Percentiles rank a stretch among this genome's conserved stretches.
These are phyloP conservation scores for Pipistrellus pygmaeus DNA, from an alignment of 2,797 vertebrate genomes.

Conservation along the genomic window DNA sequence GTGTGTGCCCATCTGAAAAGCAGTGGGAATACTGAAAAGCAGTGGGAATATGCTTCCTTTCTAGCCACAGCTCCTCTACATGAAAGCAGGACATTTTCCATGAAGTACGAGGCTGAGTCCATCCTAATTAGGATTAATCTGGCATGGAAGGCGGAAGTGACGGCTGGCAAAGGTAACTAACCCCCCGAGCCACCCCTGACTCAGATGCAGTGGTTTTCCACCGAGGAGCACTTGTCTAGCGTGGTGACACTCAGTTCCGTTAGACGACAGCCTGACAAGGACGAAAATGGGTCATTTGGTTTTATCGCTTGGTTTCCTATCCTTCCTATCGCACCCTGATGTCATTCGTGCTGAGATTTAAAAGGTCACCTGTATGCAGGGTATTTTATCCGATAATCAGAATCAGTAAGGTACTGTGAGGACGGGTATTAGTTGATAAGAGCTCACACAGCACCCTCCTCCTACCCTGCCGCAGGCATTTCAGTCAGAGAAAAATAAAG, in stretches of 20 bases:
- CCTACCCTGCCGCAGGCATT: neutral
- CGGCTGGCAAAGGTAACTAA: neutral
- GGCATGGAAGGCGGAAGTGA: neutral
- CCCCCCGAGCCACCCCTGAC: neutral
- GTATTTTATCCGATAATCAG: slow-evolving; percentile 39
- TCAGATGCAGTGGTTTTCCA: neutral
- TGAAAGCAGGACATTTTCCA: neutral
- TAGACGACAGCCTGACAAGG: neutral
- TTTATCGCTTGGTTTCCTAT: neutral
- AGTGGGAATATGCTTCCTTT: neutral
- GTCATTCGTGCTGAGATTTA: neutral
- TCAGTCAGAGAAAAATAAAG: slow-evolving; percentile 49
- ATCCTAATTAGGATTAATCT: neutral
- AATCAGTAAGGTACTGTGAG: neutral
- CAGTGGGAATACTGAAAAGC: neutral
- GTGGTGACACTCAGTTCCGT: neutral
- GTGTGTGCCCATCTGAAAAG: neutral
- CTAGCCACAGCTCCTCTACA: neutral
- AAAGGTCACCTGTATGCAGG: slow-evolving; percentile 24
- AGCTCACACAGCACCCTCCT: neutral
- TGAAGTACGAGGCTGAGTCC: neutral
- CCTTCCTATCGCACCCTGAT: neutral
- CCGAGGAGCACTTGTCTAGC: neutral
- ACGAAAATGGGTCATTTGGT: neutral
- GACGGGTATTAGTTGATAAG: slow-evolving; percentile 23